phyloP scores from a whole-genome alignment of 1,140 invertebrate genomes.

The Orussus abietinus region DNA sequence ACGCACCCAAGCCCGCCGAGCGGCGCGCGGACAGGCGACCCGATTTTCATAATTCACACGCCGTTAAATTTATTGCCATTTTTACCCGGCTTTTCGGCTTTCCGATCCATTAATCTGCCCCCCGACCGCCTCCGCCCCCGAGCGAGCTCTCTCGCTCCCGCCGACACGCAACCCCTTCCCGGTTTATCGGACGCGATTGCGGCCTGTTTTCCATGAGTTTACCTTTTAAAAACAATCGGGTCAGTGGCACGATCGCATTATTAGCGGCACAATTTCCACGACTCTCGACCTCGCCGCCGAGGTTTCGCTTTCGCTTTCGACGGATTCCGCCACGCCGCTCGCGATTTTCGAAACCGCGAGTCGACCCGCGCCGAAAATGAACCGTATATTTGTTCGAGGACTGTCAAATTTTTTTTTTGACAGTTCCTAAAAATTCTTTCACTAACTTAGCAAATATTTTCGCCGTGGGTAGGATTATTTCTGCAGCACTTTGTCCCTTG shows the following conservation, averaged over 20 bases:
- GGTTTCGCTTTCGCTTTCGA: conserved; percentile 36
- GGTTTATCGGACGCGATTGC: too few relatives aligned
- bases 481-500: too few relatives aligned
- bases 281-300: conserved; percentile 30
- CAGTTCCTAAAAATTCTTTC: too few relatives aligned
- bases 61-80: conserved; percentile 46
- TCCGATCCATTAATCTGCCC: conserved; percentile 11
- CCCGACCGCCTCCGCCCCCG: conserved; percentile 6
- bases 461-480: too few relatives aligned
- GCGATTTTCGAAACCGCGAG: not conserved
- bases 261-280: conserved; percentile 29
- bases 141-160: conserved; percentile 12
- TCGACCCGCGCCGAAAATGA: too few relatives aligned
- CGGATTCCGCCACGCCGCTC: conserved; percentile 25
- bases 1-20: conserved; percentile 34
- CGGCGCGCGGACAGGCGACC: conserved; percentile 20
- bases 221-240: conserved; percentile 43
- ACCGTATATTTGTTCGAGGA: conserved; percentile 4
- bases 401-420: not conserved
- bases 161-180: too few relatives aligned
- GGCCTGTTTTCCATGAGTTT: conserved; percentile 43
- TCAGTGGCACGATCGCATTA: conserved; percentile 31
- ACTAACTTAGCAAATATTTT: too few relatives aligned
- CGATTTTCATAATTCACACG: conserved; percentile 54
- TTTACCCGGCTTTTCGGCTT: conserved; percentile 30